phyloP scores from a whole-genome alignment of 1,140 invertebrate species.

The Dendrolimus punctatus region DNA sequence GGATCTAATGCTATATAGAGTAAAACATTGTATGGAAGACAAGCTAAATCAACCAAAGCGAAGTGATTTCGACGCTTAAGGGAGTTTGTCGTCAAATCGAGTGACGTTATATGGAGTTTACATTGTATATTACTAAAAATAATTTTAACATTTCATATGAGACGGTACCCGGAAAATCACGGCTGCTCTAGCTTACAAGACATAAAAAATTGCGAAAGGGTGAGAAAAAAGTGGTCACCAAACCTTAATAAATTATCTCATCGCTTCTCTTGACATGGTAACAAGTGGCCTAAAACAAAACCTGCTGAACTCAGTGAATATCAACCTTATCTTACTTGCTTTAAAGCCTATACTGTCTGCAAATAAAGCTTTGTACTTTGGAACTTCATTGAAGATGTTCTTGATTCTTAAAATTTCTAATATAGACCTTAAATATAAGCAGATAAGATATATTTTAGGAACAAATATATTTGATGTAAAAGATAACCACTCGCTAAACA shows the following conservation, averaged over 20 bases:
- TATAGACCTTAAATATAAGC: too few species aligned
- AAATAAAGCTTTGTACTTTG: constrained; percentile 6
- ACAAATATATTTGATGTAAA: constrained; percentile 11
- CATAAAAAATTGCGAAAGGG: constrained; percentile 30
- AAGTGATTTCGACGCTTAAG: too few species aligned
- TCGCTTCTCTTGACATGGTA: constrained; percentile 26
- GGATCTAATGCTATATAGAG: too few species aligned
- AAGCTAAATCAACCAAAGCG: too few species aligned
- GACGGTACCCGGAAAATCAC: constrained; percentile 5
- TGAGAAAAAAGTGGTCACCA: constrained; percentile 32
- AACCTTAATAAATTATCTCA: constrained; percentile 37
- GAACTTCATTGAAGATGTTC: too few species aligned
- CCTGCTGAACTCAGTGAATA: neutral
- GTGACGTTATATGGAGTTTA: too few species aligned
- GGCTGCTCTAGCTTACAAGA: neutral
- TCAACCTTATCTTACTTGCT: constrained; percentile 4
- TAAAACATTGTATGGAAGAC: too few species aligned
- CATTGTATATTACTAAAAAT: too few species aligned
- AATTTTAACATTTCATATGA: neutral
- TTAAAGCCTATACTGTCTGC: constrained; percentile 8
- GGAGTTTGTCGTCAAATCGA: too few species aligned
- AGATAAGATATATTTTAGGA: too few species aligned
- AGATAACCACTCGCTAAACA: constrained; percentile 47
- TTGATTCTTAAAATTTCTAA: too few species aligned
- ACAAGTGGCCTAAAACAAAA: constrained; percentile 10